Base-by-base conservation (phyloP, 1,140 invertebrate genomes). In the Notospermus geniculatus region DNA sequence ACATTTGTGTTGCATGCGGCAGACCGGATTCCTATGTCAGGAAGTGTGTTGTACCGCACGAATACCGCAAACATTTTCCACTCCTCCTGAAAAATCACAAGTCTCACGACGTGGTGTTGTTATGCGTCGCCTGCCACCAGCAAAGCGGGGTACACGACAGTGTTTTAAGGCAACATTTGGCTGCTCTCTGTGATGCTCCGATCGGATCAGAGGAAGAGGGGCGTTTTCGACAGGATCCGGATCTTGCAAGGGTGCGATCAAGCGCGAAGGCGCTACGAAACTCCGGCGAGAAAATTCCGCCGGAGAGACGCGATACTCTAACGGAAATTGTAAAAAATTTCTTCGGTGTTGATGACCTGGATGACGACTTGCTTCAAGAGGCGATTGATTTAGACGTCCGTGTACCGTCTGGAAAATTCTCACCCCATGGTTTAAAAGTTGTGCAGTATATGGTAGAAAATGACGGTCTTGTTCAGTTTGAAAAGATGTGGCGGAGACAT, bases 1-100 rank as follows among this genome's bases (percentile, higher is more conserved):
- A 93, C 78, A 84, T 85, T n/a, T 94, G 91, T 73, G 91, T 92
- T 5, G 91, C 92, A 0, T 94, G 91, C 79, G 91, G 91, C 1
- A 71, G 76, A 4, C 76, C 76, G 0, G 85, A 91, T 52, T 86
- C 87, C 0, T 91, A 88, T 67, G 87, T 90, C 36, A 82, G 89
- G 2, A 93, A 93, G 76, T 90, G 90, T 68, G 85, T 94, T 32
- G 88, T 94, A 41, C 91, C 91, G 0, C 85, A 88, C 60, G 91
- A 93, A 80, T 93, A 93, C 75, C 85, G 91, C 56, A 91, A 88
- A 82, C 86, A 89, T 75, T 92, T 93, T 72, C 91, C 91, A 86
- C 85, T 84, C 63, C 83, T 89, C 45, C 87, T 92, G 86, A 92
- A 93, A 75, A 86, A 90, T 7, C 91, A 92, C 78, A 86, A 88